These are phyloP conservation scores for Heliopora coerulea DNA, from an alignment of 92 coral and sea anemone genomes.

Conservation along the genomic window DNA sequence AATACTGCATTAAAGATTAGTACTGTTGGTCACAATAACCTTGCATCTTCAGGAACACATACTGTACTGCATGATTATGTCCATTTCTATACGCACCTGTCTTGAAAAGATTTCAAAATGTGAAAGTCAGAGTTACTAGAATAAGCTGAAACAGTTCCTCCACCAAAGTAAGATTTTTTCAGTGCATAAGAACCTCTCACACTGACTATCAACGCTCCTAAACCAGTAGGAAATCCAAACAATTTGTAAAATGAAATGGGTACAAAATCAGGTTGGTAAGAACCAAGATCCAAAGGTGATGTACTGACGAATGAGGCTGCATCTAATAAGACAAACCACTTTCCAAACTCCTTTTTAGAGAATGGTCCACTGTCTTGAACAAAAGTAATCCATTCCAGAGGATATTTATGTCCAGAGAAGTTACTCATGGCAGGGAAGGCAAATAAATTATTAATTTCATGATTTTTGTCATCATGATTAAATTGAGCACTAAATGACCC, in stretches of 20 bases:
- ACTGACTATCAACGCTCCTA: constrained; percentile 82
- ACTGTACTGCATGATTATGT: background rate
- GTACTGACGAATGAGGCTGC: constrained; percentile 94
- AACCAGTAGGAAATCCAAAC: constrained; percentile 96
- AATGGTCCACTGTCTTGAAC: constrained; percentile 40
- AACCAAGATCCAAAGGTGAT: constrained; percentile 65
- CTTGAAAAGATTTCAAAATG: constrained; percentile 59
- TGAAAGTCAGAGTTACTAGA: constrained; percentile 73
- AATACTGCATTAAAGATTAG: too few species aligned
- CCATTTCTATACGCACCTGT: constrained; percentile 52
- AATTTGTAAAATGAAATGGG: constrained; percentile 94
- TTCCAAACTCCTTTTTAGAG: background rate
- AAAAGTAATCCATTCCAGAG: constrained; percentile 63
- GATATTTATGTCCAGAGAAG: constrained; percentile 88
- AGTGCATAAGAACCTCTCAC: constrained; percentile 63
- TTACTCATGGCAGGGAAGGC: constrained; percentile 95
- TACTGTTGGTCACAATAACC: too few species aligned
- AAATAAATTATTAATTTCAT: constrained; percentile 56
- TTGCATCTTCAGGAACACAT: too few species aligned
- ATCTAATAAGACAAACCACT: constrained; percentile 87
- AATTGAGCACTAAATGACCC: background rate
- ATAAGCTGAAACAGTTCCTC: constrained; percentile 89
- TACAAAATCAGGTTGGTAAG: constrained; percentile 73
- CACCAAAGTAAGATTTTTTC: constrained; percentile 81
- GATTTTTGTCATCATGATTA: background rate